Evolutionary conservation across 2,888 invertebrate genomes (phyloP), one percentile per base, ranked within the genome.

Genomic region (Perizoma affinitatum): DNA sequence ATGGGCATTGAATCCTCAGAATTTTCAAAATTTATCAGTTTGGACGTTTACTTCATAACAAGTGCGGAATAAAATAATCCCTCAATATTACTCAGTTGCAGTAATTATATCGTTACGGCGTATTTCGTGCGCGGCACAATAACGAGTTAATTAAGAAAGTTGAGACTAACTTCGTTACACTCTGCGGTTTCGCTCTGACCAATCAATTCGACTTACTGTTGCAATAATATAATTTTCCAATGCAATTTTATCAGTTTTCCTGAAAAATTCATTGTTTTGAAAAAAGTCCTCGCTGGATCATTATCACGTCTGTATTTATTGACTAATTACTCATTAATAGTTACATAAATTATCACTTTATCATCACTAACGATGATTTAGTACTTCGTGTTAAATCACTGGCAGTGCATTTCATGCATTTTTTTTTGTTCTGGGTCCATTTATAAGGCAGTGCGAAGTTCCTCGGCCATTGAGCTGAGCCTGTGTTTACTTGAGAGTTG

Each of bases 131-230:
- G 61, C 61, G 66, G 69, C 70, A 78, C 74, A 75, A 77, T 80
- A 76, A 78, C 72, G 74, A 78, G 76, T 78, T 79, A 81, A 81
- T 79, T 80, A 80, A 75, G 75, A 78, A 80, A 81, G 76, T 80
- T 80, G 68, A 70, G 70, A 65, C 60, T 60, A 68, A 47, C 55
- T 22, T 47, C 54, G 61, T 66, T 66, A 68, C 69, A 69, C 69
- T 67, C 65, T 61, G 76, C 70, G 76, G 75, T 74, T 73, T 71
- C 70, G 59, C 68, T 72, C 66, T 60, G 67, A 67, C 66, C 74
- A 71, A 75, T 75, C 74, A 76, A 74, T 74, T 71, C 66, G 63
- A 61, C 67, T 66, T 67, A 73, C 70, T 68, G 69, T 69, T 68
- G 65, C 61, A 66, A 65, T 68, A 54, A 67, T 68, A 67, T 68